Base-by-base conservation (phyloP, 2,797 vertebrate species). In the Bufotes viridis region DNA sequence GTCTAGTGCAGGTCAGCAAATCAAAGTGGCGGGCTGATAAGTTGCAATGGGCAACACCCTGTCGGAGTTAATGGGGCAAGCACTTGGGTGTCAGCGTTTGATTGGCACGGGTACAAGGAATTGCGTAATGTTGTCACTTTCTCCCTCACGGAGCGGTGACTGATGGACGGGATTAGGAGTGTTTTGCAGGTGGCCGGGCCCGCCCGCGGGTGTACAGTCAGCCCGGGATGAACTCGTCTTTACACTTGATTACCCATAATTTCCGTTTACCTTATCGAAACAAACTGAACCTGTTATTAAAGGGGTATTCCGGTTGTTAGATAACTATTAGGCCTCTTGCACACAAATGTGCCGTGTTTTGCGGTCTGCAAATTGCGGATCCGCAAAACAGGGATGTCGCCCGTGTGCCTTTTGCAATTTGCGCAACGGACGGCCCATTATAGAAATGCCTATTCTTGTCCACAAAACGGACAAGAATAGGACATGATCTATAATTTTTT, bases 201-300 rank as follows among this genome's bases (percentile, higher is more conserved):
- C 81, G 29, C 86, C 86, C 49, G 7, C 17, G 80, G 86, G 80
- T 22, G 57, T 18, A 34, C 67, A 82, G 55, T 75, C 60, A 58
- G 58, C 86, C 55, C 29, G 12, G 15, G 81, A 24, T 76, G 55
- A 75, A 74, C 55, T 61, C 7, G 15, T 20, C 22, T 11, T 83
- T 55, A 4, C 53, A n/a, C 67, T 51, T 79, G 0, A 15, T 26
- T 70, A 70, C 20, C 11, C 20, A 80, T 20, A 61, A 42, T 1
- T 67, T 20, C 18, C 12, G 2, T 57, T 57, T 60, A 49, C 70
- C 26, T 70, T 65, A 55, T 53, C 65, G 61, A 57, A 74, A 81
- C 57, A 51, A 18, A 58, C 20, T 14, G 2, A 78, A 24, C 55
- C 70, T 24, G 26, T 84, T 84, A 57, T 7, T 57, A 29, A 70